Evolutionary conservation across 1,140 invertebrate species (phyloP), one percentile per base, ranked within the genome.

Genomic region (Eufriesea mexicana): DNA sequence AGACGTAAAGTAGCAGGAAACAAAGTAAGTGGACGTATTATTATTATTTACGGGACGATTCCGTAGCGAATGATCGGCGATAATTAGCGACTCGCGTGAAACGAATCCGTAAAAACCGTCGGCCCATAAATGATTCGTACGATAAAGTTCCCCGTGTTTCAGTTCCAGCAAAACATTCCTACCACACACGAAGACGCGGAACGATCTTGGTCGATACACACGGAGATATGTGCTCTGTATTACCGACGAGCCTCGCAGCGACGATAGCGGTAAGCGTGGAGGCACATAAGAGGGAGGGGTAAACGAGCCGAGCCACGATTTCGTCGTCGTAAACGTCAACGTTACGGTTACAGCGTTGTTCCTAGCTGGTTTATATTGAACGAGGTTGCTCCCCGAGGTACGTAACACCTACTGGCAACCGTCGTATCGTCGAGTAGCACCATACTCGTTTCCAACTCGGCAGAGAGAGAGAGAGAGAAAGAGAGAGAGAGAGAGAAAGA

Each of bases 271-370:
- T 54, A 76, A 88, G 85, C 67, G 79, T 81, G 85, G 84, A 82
- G 82, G 84, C 79, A 80, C 83, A 88, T 35, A 83, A 77, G 66
- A 45, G 77, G 84, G 86, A 74, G 86, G 88, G 90, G 89, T 91
- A 94, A 94, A 94, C 93, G 93, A 94, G 92, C 92, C 90, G 86
- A 93, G 93, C 93, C 92, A 93, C 94, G 93, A 94, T 94, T 94
- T 94, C 93, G 93, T 94, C 91, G 92, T 94, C 94, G 94, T 94
- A 94, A 94, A 94, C 93, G 94, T 94, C 93, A 94, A 92, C 92
- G 93, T 94, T 94, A 94, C 93, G 93, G 93, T 94, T 94, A 94
- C 93, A 93, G 92, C 90, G 93, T 94, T 93, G 92, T 94, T 94
- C 91, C 89, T 93, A 89, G 92, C 92, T 94, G 91, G 92, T 94